Percentiles rank a stretch among this genome's conserved stretches.
These are phyloP conservation scores for Xenopus petersii DNA, from an alignment of 2,797 vertebrate species.

Conservation along the genomic window DNA sequence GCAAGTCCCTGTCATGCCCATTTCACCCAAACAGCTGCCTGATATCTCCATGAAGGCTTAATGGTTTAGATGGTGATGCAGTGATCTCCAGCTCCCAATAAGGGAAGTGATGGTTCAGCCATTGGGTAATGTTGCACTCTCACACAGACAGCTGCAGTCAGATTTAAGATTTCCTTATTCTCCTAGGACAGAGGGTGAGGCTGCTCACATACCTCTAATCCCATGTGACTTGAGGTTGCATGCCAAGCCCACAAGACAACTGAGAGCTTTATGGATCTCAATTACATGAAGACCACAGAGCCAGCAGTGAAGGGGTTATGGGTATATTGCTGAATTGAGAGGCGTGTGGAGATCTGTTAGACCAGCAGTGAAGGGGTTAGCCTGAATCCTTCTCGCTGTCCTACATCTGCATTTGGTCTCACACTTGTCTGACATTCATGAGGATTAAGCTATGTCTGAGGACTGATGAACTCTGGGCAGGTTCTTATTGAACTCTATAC, in stretches of 20 bases:
- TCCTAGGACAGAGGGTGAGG: conserved; percentile 14
- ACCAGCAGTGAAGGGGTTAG: not conserved
- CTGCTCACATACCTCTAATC: conserved; percentile 41
- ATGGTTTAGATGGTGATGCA: not conserved
- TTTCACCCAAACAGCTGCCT: too few species aligned
- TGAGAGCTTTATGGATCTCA: conserved; percentile 19
- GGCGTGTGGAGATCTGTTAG: too few species aligned
- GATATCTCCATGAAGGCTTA: too few species aligned
- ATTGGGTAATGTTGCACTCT: conserved; percentile 19
- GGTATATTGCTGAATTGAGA: not conserved
- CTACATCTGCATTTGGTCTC: too few species aligned
- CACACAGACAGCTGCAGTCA: conserved; percentile 29
- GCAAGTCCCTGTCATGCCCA: too few species aligned
- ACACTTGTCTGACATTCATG: too few species aligned
- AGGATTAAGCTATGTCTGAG: too few species aligned
- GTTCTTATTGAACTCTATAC: too few species aligned
- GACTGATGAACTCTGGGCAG: too few species aligned
- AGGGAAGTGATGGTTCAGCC: not conserved
- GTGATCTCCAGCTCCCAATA: not conserved
- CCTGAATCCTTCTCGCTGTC: not conserved
- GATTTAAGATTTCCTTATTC: too few species aligned
- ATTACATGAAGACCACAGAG: not conserved
- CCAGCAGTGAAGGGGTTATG: not conserved
- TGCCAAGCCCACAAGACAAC: conserved; percentile 8
- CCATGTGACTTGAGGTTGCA: conserved; percentile 28